A percentile compares a stretch with the other conserved stretches of the same genome.
Evolutionary conservation across 2,113 vertebrate genomes (phyloP).

Genomic region (Fregata magnificens): DNA sequence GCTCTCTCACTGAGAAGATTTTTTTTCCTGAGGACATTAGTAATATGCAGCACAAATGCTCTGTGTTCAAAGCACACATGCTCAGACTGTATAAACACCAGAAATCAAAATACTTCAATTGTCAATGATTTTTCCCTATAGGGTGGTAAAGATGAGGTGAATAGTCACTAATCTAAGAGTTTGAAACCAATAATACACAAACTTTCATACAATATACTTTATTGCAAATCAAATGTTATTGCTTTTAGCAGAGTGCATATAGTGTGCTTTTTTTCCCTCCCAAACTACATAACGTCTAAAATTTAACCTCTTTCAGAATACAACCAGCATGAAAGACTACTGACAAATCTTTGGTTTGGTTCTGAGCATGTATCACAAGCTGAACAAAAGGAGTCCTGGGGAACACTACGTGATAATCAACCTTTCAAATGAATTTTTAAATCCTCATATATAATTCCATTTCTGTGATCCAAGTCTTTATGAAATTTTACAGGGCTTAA

Average conservation of each 20-base stretch:
- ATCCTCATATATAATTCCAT: background rate
- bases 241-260: background rate
- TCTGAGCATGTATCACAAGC: background rate
- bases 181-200: conserved; percentile 18
- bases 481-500: background rate
- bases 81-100: conserved; percentile 16
- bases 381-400: background rate
- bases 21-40: background rate
- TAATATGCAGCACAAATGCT: background rate
- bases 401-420: background rate
- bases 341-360: background rate
- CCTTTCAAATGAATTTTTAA: background rate
- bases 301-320: background rate
- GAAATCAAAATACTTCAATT: conserved; percentile 44
- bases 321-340: background rate
- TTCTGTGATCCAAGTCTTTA: background rate
- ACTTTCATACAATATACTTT: background rate
- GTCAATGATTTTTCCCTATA: background rate
- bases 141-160: background rate
- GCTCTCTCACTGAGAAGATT: background rate
- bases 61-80: background rate
- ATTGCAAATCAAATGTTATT: conserved; percentile 32
- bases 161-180: background rate
- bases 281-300: background rate
- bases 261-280: background rate